Conservation (phyloP, 2,113 vertebrate species). For the Fulica atra region DNA sequence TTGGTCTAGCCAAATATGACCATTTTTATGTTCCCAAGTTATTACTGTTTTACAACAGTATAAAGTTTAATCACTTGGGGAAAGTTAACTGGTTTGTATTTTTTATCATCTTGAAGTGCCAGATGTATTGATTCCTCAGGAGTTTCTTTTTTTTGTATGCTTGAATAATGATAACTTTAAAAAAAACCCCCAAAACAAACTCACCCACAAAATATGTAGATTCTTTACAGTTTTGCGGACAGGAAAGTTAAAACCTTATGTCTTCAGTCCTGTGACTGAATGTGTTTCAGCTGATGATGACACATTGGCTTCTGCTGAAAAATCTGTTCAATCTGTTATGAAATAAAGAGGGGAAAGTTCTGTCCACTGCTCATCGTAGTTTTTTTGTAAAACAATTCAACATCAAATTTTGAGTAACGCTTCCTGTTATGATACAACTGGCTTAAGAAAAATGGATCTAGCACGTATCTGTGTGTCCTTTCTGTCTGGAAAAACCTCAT, state of each 20-base stretch:
- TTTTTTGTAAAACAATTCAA: background rate
- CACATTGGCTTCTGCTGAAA: background rate
- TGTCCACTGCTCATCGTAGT: background rate
- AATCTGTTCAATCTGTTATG: background rate
- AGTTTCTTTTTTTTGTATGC: background rate
- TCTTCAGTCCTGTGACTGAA: background rate
- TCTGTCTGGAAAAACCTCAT: background rate
- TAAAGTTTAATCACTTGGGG: background rate
- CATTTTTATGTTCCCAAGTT: background rate
- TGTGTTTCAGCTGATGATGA: background rate
- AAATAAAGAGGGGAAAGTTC: background rate
- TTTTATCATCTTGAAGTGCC: background rate
- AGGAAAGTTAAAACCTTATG: background rate
- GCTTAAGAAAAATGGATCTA: conserved; percentile 19
- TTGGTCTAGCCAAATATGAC: background rate
- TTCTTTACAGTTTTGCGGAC: background rate
- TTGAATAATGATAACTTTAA: too few species aligned
- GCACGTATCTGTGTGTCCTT: background rate
- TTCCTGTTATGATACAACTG: conserved; percentile 57
- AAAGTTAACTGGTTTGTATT: background rate
- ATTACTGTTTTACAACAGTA: background rate
- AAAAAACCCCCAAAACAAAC: background rate
- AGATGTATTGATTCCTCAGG: background rate
- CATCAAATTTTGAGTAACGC: conserved; percentile 12
- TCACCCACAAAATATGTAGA: background rate